Percentiles rank a stretch among this genome's conserved stretches.
These are phyloP conservation scores for Rosalia funebris DNA, from an alignment of 2,888 invertebrate genomes.

Conservation along the genomic window DNA sequence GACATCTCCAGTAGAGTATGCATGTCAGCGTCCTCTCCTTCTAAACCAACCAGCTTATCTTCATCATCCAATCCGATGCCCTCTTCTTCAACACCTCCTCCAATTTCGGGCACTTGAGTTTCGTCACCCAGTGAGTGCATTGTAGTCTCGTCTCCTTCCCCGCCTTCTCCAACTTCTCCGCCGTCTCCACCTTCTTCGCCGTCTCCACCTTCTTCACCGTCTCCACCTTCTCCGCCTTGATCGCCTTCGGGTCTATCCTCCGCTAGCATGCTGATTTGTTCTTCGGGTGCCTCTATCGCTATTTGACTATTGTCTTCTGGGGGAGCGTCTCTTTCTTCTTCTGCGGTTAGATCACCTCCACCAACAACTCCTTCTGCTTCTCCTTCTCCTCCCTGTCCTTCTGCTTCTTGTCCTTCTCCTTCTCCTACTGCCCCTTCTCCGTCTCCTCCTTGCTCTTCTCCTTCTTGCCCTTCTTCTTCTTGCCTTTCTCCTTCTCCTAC, in stretches of 20 bases:
- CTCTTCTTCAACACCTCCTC: constrained; percentile 18
- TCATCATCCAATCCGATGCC: constrained; percentile 19
- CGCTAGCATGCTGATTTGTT: too few relatives aligned
- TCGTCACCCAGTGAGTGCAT: too few relatives aligned
- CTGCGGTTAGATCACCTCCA: not conserved
- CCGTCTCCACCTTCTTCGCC: not conserved
- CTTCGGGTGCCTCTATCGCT: too few relatives aligned
- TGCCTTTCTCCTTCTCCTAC: constrained; percentile 6
- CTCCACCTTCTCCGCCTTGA: not conserved
- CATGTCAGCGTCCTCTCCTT: constrained; percentile 19
- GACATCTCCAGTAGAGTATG: not conserved
- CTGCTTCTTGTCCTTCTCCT: not conserved
- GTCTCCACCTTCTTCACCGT: not conserved
- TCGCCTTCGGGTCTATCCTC: not conserved
- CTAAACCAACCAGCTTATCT: constrained; percentile 21
- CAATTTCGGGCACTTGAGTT: not conserved
- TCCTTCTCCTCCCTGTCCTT: not conserved
- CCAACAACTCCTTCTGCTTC: not conserved
- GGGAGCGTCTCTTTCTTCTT: not conserved
- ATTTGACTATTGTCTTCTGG: too few relatives aligned
- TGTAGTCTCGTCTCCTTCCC: constrained; percentile 6
- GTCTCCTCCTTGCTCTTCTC: not conserved
- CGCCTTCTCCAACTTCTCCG: not conserved
- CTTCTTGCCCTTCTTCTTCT: constrained; percentile 17
- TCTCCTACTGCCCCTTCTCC: not conserved